Evolutionary conservation across 2,797 vertebrate species (phyloP).

Genomic region (Enteromius viviparus): DNA sequence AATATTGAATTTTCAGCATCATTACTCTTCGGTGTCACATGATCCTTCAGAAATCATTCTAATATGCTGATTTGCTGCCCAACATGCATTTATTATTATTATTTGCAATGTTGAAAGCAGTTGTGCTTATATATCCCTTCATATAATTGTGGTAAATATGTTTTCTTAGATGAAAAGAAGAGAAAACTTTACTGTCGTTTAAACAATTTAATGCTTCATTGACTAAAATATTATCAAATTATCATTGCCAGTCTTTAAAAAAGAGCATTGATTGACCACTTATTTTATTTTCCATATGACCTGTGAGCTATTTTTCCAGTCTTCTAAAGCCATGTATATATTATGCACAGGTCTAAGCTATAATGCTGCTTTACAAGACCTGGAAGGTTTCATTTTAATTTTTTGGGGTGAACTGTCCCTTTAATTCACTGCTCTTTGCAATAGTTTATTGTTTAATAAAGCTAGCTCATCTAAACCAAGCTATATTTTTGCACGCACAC

Average conservation of each 20-base stretch:
- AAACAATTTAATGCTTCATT: background rate
- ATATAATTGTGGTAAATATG: too few species aligned
- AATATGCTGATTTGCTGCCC: background rate
- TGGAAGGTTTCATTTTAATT: background rate
- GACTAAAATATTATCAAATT: background rate
- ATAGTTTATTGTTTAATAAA: background rate
- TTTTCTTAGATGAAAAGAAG: background rate
- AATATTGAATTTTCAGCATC: background rate
- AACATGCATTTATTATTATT: background rate
- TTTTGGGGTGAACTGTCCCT: background rate
- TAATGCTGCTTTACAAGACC: background rate
- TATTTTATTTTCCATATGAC: background rate
- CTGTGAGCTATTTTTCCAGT: background rate
- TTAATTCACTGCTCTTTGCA: background rate
- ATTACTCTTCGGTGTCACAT: background rate
- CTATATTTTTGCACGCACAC: constrained; percentile 13
- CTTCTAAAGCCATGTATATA: background rate
- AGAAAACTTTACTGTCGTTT: background rate
- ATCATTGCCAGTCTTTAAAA: background rate
- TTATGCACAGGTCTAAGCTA: background rate
- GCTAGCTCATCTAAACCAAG: background rate
- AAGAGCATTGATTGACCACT: background rate
- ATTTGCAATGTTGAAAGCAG: background rate
- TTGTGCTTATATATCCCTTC: background rate
- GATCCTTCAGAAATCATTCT: background rate